phyloP scores from a whole-genome alignment of 1,140 invertebrate species.

The Dendrolimus punctatus region DNA sequence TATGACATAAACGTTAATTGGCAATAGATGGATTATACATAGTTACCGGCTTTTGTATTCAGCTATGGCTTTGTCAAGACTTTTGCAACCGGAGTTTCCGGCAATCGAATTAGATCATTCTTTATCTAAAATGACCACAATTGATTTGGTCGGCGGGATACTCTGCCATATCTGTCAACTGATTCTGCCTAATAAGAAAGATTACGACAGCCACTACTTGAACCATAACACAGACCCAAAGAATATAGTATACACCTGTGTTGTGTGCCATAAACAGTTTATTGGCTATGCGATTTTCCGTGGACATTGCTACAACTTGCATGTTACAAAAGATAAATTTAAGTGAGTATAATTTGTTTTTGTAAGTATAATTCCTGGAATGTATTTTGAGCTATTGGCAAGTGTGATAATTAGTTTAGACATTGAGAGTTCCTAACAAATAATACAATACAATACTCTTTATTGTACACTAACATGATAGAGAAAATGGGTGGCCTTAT shows the following conservation, averaged over 20 bases:
- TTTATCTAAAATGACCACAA: conserved; percentile 43
- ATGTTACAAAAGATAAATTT: conserved; percentile 52
- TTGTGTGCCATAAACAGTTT: conserved; percentile 46
- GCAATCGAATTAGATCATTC: not conserved
- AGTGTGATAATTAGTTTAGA: too few relatives aligned
- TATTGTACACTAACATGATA: too few relatives aligned
- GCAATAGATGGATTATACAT: conserved; percentile 54
- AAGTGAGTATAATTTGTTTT: conserved; percentile 35
- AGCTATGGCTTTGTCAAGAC: too few relatives aligned
- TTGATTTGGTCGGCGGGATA: conserved; percentile 58
- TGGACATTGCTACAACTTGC: conserved; percentile 52
- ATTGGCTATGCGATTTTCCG: conserved; percentile 51
- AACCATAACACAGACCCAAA: conserved; percentile 29
- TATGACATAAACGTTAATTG: conserved; percentile 42
- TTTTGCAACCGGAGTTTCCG: too few relatives aligned
- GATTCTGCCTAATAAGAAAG: conserved; percentile 48
- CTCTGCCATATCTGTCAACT: conserved; percentile 45
- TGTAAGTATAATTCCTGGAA: too few relatives aligned
- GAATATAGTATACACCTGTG: conserved; percentile 50
- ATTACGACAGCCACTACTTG: conserved; percentile 48
- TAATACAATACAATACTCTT: too few relatives aligned
- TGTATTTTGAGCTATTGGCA: too few relatives aligned
- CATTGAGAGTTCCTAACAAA: too few relatives aligned
- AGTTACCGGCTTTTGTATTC: conserved; percentile 9
- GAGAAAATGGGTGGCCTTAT: too few relatives aligned